Evolutionary conservation across 2,888 invertebrate species (phyloP).

Genomic region (Selenia dentaria): DNA sequence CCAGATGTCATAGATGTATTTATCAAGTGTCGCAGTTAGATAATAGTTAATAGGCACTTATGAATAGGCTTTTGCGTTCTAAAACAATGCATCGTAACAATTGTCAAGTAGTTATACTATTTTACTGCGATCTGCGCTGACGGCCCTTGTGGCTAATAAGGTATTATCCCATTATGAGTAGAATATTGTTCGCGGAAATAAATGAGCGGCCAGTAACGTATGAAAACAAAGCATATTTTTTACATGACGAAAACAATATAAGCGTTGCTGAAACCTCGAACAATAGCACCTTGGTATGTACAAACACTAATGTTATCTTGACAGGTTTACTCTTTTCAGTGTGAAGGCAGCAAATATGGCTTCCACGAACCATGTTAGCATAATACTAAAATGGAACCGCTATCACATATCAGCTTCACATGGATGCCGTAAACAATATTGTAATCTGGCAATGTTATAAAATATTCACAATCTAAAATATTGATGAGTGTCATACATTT

Average conservation of each 20-base stretch:
- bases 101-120: not conserved
- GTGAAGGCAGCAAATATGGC: constrained; percentile 62
- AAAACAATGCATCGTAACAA: constrained; percentile 23
- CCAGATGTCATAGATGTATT: constrained; percentile 1
- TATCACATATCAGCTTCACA: constrained; percentile 41
- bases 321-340: constrained; percentile 70
- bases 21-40: constrained; percentile 9
- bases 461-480: too few species aligned
- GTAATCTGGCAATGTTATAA: not conserved
- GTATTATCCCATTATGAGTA: not conserved
- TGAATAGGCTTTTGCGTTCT: constrained; percentile 31
- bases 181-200: constrained; percentile 1
- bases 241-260: constrained; percentile 10
- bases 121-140: not conserved
- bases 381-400: constrained; percentile 55
- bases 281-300: constrained; percentile 58
- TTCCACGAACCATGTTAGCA: constrained; percentile 63
- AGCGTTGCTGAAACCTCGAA: constrained; percentile 42
- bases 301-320: constrained; percentile 75
- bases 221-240: constrained; percentile 5
- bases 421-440: constrained; percentile 14
- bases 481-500: too few species aligned
- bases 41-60: constrained; percentile 1
- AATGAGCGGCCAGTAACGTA: not conserved
- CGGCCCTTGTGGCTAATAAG: not conserved